These are phyloP conservation scores for Nomada goodeniana DNA, from an alignment of 2,888 invertebrate genomes.

Conservation along the genomic window DNA sequence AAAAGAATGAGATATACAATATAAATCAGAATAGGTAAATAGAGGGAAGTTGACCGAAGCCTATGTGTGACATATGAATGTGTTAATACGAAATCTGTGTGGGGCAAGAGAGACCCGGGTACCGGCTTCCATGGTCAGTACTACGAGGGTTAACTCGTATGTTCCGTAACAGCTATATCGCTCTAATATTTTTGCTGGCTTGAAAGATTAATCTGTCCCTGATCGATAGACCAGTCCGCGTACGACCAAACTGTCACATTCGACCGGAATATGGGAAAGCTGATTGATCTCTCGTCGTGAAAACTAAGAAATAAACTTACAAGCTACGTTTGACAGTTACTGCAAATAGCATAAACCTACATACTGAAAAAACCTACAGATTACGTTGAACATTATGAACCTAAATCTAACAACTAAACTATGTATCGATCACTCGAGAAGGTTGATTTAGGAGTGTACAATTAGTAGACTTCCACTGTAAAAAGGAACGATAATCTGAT, in stretches of 20 bases:
- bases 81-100: no score
- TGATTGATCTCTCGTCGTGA: constrained; percentile 71
- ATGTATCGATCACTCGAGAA: constrained; percentile 71
- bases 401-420: constrained; percentile 79
- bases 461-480: constrained; percentile 68
- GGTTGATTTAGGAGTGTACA: constrained; percentile 68
- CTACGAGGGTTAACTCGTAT: constrained; percentile 32
- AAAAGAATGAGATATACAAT: no score
- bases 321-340: constrained; percentile 72
- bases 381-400: constrained; percentile 75
- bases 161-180: constrained; percentile 59
- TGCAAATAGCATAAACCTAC: constrained; percentile 76
- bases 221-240: constrained; percentile 63
- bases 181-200: constrained; percentile 47
- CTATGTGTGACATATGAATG: no score
- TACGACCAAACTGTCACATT: constrained; percentile 68
- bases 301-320: constrained; percentile 76
- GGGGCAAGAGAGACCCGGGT: no score
- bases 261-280: constrained; percentile 64
- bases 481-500: constrained; percentile 72
- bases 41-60: no score
- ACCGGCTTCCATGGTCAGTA: constrained; percentile 6
- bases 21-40: no score
- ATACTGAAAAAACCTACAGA: constrained; percentile 77
- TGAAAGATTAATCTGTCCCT: constrained; percentile 69